Evolutionary conservation across 2,113 vertebrate species (phyloP), one percentile per base, ranked within the genome.

Genomic region (Hippocampus comes): DNA sequence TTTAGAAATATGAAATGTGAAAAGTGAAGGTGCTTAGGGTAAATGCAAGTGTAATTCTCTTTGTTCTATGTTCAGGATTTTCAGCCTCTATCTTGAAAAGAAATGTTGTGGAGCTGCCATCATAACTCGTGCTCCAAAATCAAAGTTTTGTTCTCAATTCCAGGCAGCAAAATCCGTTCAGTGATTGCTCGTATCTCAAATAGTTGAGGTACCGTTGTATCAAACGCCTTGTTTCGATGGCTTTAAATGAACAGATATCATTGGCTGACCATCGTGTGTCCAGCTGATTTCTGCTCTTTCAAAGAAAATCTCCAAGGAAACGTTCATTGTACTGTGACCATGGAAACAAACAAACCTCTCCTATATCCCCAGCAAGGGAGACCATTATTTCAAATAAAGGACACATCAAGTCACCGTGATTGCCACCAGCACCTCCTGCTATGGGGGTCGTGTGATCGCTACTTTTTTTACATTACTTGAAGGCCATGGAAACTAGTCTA

Each of bases 221-320:
- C 30, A 30, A 67, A n/a, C 5, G 30, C 42, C 41, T 79, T 69
- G 56, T 84, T 84, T 69, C 65, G 60, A 76, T 83, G 78, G 21
- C 43, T 63, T 78, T 84, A 66, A 80, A 70, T 43, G 43, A 43
- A 27, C 55, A 78, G 70, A 74, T 51, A 77, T 66, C 70, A 27
- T 70, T 78, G 60, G 61, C 63, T 78, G 71, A 77, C 67, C 46
- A 76, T 75, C 74, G 63, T 71, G 70, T 70, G 70, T 15, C 27
- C 10, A 38, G 56, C 41, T 27, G 61, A 20, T 53, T 23, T 71
- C 10, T 69, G 41, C 63, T 70, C 78, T 81, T 69, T 80, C 68
- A 67, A 60, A 72, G 15, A 73, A 74, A 34, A 78, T 75, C 80
- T 87, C 60, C 46, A 61, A 78, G 71, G 70, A 84, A 76, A 74